Evolutionary conservation across 92 coral and sea anemone genomes (phyloP), one percentile per base, ranked within the genome.

Genomic region (Palythoa caribaeorum): DNA sequence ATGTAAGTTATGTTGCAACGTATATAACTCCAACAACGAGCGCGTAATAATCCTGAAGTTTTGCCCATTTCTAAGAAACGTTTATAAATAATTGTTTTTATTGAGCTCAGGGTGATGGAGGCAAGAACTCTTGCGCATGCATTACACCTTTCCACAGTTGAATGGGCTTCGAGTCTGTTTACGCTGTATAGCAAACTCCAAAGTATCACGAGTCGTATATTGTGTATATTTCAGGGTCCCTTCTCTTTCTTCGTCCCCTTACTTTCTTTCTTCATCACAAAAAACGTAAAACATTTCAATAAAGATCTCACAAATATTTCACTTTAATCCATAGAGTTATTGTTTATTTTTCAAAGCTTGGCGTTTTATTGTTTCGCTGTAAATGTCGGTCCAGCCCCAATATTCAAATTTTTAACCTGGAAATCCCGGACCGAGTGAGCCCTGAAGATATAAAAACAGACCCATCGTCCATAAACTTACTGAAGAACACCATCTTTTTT

Each of bases 81-180:
- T 35, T 35, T 14, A 28, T 5, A 77, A 28, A 52, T 7, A 38
- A 13, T 0, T 10, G 6, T 52, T 36, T 52, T 14, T 1, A 51
- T 53, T 14, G 1, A 36, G 5, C 50, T 54, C 9, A 14, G n/a
- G n/a, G 16, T 72, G 19, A 38, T 37, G 54, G 20, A 40, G 6
- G 50, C 10, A 38, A 73, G 19, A 54, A 14, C 13, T 81, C 28
- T 28, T 28, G 28, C 12, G 85, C 86, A 62, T 81, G 86, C 48
- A 37, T 21, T 14, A 48, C 55, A 44, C 38, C 11, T 36, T 51
- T 76, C 65, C 54, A 83, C 93, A 76, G 76, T 87, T 87, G 28
- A 88, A 54, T 91, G 93, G 91, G 85, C 88, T 91, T 83, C 73
- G 1, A 28, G 78, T 28, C 54, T 90, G 85, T 80, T 80, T 83